Evolutionary conservation across 2,888 invertebrate genomes (phyloP).

Genomic region (Deilephila porcellus): DNA sequence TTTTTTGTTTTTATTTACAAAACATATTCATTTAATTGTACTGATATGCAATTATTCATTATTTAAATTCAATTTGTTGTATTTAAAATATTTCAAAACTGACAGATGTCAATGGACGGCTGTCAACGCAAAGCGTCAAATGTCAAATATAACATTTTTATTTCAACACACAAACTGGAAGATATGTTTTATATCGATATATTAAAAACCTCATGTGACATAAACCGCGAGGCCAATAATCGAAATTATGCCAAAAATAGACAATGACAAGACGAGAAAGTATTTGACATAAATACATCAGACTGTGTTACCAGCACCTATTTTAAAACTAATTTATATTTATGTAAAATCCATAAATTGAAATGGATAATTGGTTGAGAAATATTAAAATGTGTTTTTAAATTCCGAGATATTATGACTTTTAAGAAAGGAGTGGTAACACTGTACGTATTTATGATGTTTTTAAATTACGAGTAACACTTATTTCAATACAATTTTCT

Average conservation of each 20-base stretch:
- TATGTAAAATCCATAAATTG: too few relatives aligned
- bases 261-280: background rate
- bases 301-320: background rate
- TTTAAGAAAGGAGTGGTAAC: background rate
- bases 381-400: background rate
- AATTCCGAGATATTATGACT: background rate
- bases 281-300: constrained; percentile 11
- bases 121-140: constrained; percentile 10
- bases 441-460: constrained; percentile 1
- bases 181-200: constrained; percentile 5
- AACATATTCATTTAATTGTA: background rate
- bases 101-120: constrained; percentile 2
- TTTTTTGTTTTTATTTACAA: background rate
- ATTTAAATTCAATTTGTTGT: background rate
- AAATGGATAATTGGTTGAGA: too few relatives aligned
- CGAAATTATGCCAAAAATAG: background rate
- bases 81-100: background rate
- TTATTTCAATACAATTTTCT: constrained; percentile 5
- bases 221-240: background rate
- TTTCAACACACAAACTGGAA: constrained; percentile 10
- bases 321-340: too few relatives aligned
- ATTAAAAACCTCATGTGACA: too few relatives aligned
- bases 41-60: background rate
- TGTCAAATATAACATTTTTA: background rate
- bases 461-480: constrained; percentile 28